Evolutionary conservation across 1,140 invertebrate species (phyloP).

Genomic region (Gonatopus flavifemur): DNA sequence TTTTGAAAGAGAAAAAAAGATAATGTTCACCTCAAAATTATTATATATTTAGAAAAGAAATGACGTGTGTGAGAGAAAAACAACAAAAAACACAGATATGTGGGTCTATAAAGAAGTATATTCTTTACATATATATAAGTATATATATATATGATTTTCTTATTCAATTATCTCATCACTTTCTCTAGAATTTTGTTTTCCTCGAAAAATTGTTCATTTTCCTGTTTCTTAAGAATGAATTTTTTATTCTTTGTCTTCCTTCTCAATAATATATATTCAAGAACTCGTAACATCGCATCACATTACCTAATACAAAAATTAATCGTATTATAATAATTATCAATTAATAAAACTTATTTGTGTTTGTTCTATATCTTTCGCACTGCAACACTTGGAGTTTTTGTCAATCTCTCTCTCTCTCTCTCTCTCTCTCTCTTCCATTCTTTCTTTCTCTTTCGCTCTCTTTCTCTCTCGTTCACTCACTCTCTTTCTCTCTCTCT

Average conservation of each 20-base stretch:
- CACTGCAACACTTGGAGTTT: too few species aligned
- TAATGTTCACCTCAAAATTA: too few species aligned
- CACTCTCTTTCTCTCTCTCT: conserved; percentile 10
- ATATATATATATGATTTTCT: too few species aligned
- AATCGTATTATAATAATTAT: conserved; percentile 48
- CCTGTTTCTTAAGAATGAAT: conserved; percentile 14
- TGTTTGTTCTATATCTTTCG: conserved; percentile 26
- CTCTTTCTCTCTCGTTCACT: conserved; percentile 11
- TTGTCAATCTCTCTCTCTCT: conserved; percentile 25
- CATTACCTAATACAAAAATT: conserved; percentile 52
- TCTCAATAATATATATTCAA: conserved; percentile 36
- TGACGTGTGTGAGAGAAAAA: too few species aligned
- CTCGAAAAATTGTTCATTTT: conserved; percentile 10
- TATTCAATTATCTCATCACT: conserved; percentile 31
- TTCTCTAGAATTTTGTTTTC: conserved; percentile 25
- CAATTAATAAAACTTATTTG: conserved; percentile 50
- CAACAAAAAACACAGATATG: conserved; percentile 42
- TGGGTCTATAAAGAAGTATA: conserved; percentile 39
- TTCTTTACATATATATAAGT: too few species aligned
- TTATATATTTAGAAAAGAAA: too few species aligned
- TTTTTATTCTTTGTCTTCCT: conserved; percentile 13
- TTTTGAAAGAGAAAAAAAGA: too few species aligned
- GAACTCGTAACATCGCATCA: conserved; percentile 39
- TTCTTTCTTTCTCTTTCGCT: conserved; percentile 19
- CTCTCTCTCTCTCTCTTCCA: conserved; percentile 20